Percentiles rank a stretch among this genome's conserved stretches.
Conservation (phyloP, 2,888 invertebrate genomes). For the Cephus pygmeus region DNA sequence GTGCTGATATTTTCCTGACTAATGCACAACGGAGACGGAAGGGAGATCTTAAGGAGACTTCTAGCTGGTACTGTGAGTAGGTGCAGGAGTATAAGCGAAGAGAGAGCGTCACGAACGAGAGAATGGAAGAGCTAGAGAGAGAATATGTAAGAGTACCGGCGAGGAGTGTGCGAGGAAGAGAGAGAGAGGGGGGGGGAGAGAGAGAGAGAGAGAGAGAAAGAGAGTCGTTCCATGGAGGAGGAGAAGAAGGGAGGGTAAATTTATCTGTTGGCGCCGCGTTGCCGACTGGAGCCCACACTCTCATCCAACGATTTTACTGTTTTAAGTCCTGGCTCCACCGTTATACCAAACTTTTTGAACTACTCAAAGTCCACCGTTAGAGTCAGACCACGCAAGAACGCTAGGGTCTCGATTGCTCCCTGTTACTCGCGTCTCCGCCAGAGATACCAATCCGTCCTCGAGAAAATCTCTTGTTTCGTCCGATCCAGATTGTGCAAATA, state of each 20-base stretch:
- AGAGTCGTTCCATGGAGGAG: slow-evolving; percentile 3
- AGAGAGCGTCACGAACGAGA: neutral
- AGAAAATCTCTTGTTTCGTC: neutral
- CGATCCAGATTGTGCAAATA: neutral
- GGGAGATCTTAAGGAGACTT: slow-evolving; percentile 1
- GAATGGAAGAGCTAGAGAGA: neutral
- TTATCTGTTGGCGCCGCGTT: slow-evolving; percentile 48
- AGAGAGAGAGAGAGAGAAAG: neutral
- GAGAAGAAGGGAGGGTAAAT: slow-evolving; percentile 37
- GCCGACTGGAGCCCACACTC: slow-evolving; percentile 32
- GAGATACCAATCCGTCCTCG: neutral
- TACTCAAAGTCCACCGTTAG: slow-evolving; percentile 23
- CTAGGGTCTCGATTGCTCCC: neutral
- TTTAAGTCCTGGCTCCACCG: slow-evolving; percentile 8
- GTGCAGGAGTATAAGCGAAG: neutral
- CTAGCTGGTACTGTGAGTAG: neutral
- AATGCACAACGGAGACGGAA: slow-evolving; percentile 9
- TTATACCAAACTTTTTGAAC: slow-evolving; percentile 7
- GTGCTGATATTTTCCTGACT: slow-evolving; percentile 10
- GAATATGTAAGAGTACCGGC: neutral
- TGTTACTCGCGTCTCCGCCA: neutral
- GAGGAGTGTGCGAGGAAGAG: slow-evolving; percentile 4
- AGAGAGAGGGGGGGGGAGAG: neutral
- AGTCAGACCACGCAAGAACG: neutral
- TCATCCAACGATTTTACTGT: slow-evolving; percentile 23